Percentiles rank a stretch among this genome's conserved stretches.
These are phyloP conservation scores for Clunio marinus DNA, from an alignment of 2,888 invertebrate genomes.

Conservation along the genomic window DNA sequence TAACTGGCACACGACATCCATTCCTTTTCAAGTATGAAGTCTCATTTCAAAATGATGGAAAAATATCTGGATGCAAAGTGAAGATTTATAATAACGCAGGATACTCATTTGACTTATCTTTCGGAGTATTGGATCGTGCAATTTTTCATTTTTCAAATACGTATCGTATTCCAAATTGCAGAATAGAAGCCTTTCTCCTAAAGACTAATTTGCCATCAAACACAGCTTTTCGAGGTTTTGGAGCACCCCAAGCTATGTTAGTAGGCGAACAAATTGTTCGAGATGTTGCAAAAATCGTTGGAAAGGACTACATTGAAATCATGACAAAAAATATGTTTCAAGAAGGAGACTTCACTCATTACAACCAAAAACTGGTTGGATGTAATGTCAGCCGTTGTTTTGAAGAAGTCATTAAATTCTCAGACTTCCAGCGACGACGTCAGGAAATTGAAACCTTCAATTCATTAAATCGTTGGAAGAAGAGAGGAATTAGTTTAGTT, in stretches of 20 bases:
- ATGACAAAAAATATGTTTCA: constrained; percentile 70
- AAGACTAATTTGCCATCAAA: constrained; percentile 87
- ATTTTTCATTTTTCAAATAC: constrained; percentile 80
- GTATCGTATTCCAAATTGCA: constrained; percentile 71
- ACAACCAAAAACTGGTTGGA: constrained; percentile 65
- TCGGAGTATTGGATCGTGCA: constrained; percentile 72
- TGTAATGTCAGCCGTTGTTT: constrained; percentile 75
- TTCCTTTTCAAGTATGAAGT: constrained; percentile 81
- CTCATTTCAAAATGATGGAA: constrained; percentile 70
- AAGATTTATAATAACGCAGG: constrained; percentile 80
- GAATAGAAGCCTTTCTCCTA: constrained; percentile 69
- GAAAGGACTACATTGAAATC: constrained; percentile 62
- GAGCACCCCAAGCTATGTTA: constrained; percentile 88
- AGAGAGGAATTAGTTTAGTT: constrained; percentile 75
- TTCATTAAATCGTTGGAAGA: constrained; percentile 75
- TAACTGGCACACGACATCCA: constrained; percentile 86
- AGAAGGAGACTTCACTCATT: constrained; percentile 74
- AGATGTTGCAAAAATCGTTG: constrained; percentile 67
- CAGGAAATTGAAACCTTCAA: constrained; percentile 65
- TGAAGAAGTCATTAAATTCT: constrained; percentile 67
- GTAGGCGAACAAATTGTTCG: constrained; percentile 73
- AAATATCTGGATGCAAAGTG: constrained; percentile 67
- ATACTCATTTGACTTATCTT: constrained; percentile 75
- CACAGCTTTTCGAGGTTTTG: constrained; percentile 91
- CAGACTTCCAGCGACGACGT: constrained; percentile 60